Percentiles rank a stretch among this genome's conserved stretches.
These are phyloP conservation scores for Orgyia antiqua DNA, from an alignment of 2,888 invertebrate genomes.

Conservation along the genomic window DNA sequence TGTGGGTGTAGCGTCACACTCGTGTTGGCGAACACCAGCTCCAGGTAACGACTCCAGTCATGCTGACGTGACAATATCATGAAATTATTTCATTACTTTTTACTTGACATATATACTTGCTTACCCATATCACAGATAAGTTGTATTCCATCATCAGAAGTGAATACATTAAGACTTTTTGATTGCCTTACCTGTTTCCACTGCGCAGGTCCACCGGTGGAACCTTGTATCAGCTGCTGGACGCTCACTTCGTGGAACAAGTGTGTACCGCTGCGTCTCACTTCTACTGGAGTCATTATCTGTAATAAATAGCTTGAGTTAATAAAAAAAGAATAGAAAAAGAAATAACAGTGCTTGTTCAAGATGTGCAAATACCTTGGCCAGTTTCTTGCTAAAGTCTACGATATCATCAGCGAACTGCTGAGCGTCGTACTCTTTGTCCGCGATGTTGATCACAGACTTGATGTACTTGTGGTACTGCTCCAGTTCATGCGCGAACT, in stretches of 20 bases:
- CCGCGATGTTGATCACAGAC: constrained; percentile 73
- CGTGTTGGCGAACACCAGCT: constrained; percentile 78
- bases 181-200: constrained; percentile 71
- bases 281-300: constrained; percentile 82
- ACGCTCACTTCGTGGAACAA: constrained; percentile 81
- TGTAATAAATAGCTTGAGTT: too few relatives aligned
- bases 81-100: too few relatives aligned
- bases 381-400: constrained; percentile 78
- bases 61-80: too few relatives aligned
- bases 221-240: constrained; percentile 70
- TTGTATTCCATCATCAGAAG: too few relatives aligned
- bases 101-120: too few relatives aligned
- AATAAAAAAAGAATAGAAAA: too few relatives aligned
- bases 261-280: constrained; percentile 79
- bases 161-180: too few relatives aligned
- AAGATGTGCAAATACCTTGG: too few relatives aligned
- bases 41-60: constrained; percentile 80
- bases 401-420: constrained; percentile 80
- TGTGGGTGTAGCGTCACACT: constrained; percentile 67
- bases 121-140: too few relatives aligned
- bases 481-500: constrained; percentile 78
- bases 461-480: constrained; percentile 80
- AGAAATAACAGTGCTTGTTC: too few relatives aligned
- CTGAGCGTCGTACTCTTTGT: constrained; percentile 57
- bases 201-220: constrained; percentile 63